Base-by-base conservation (phyloP, 2,797 vertebrate species). In the Pempheris klunzingeri region DNA sequence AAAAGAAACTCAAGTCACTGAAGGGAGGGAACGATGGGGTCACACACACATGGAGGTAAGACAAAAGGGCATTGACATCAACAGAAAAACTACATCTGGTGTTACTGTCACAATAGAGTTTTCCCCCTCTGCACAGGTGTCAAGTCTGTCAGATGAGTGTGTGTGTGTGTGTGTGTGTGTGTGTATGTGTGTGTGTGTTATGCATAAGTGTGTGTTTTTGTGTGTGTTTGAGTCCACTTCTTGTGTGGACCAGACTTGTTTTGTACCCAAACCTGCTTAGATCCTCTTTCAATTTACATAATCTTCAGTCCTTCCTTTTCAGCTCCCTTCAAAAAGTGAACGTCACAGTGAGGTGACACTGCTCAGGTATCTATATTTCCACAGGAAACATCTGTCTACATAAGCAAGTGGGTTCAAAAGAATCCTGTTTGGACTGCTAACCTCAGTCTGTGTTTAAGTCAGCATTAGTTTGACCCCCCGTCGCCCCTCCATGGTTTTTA, bases 301-400 rank as follows among this genome's bases (percentile, higher is more conserved):
- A 46, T 30, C 78, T 46, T 24, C 14, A 84, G 85, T 90, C 84
- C 60, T 58, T 78, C 39, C 14, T 62, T 55, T 82, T 69, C 81
- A 80, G 78, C 73, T 86, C 73, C 81, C 74, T 76, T 87, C 78
- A 41, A 61, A 78, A 82, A 73, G 83, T 87, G 81, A 81, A 81
- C 62, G 75, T 87, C 87, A 86, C 89, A 87, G 87, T 81, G 88
- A 87, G 87, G 90, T 85, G 91, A 91, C 91, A 79, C 82, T 84
- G 95, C 95, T 95, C 95, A 94, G 95, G 88, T 77, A 81, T 90
- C 97, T 96, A 95, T 96, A 99, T 99, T 99, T 99, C 98, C 98
- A 99, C 98, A 98, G 98, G 98, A 99, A 99, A 99, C 97, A 99
- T 98, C 91, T 87, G 96, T 95, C 96, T 90, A 95, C 95, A 93